Conservation (phyloP, 2,888 invertebrate species). For the Tricholauxania praeusta region DNA sequence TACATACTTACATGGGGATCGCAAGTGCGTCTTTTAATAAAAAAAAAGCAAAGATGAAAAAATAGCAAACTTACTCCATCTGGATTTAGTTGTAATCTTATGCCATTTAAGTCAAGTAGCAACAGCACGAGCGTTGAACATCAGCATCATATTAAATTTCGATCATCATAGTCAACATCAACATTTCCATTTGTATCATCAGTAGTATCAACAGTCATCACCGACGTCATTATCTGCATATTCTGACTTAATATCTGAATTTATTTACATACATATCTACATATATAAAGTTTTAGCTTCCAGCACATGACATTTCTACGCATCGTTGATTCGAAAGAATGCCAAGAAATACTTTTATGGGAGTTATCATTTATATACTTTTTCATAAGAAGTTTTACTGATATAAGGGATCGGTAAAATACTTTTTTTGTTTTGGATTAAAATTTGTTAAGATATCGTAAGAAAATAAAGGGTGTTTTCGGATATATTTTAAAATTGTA, state of each 20-base stretch:
- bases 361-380: no score
- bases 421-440: no score
- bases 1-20: no score
- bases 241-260: conserved; percentile 3
- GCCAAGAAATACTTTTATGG: neutral
- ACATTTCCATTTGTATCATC: neutral
- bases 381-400: no score
- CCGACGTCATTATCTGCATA: no score
- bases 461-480: no score
- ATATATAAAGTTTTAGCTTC: neutral
- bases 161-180: conserved; percentile 1
- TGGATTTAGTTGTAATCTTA: neutral
- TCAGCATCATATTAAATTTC: conserved; percentile 11
- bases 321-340: neutral
- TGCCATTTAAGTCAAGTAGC: conserved; percentile 2
- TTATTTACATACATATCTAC: neutral
- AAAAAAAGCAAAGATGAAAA: no score
- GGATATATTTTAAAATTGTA: no score
- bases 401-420: no score
- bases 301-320: neutral
- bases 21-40: no score
- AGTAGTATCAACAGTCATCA: no score
- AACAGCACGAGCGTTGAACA: conserved; percentile 4
- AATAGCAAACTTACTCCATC: neutral
- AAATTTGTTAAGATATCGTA: no score